These are phyloP conservation scores for Donacobius atricapilla DNA, from an alignment of 2,113 vertebrate genomes.

Conservation along the genomic window DNA sequence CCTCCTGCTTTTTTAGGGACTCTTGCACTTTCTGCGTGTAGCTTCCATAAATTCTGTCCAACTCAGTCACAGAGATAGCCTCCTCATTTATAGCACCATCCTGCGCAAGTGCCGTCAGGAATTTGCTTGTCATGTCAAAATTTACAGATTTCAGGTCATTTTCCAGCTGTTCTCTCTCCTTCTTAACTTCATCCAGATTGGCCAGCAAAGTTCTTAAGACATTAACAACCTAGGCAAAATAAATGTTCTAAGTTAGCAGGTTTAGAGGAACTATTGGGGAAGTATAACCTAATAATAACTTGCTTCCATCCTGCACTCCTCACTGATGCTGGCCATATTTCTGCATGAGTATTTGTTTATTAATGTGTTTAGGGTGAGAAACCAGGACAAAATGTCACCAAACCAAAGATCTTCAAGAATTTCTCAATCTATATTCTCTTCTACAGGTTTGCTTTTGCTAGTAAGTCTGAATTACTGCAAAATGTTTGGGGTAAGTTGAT, in stretches of 20 bases:
- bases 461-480: not conserved
- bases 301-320: not conserved
- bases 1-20: slow-evolving; percentile 87
- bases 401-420: not conserved
- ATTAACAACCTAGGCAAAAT: slow-evolving; percentile 82
- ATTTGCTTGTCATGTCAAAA: slow-evolving; percentile 92
- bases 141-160: slow-evolving; percentile 88
- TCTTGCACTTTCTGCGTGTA: slow-evolving; percentile 88
- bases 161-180: slow-evolving; percentile 88
- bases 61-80: slow-evolving; percentile 83
- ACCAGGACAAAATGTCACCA: not conserved
- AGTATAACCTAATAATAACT: not conserved
- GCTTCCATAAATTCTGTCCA: slow-evolving; percentile 87
- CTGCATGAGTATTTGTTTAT: not conserved
- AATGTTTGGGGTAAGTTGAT: not conserved
- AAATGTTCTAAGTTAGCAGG: not conserved
- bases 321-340: not conserved
- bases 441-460: not conserved
- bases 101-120: slow-evolving; percentile 88
- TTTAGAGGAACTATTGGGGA: not conserved
- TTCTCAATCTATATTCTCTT: not conserved
- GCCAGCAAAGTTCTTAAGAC: slow-evolving; percentile 84
- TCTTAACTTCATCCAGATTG: slow-evolving; percentile 87
- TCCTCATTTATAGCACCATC: slow-evolving; percentile 95
- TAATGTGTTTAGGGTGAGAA: not conserved